These are phyloP conservation scores for Mastigias papua DNA, from an alignment of 30 jellyfish, hydroid and myxozoan species.

Conservation along the genomic window DNA sequence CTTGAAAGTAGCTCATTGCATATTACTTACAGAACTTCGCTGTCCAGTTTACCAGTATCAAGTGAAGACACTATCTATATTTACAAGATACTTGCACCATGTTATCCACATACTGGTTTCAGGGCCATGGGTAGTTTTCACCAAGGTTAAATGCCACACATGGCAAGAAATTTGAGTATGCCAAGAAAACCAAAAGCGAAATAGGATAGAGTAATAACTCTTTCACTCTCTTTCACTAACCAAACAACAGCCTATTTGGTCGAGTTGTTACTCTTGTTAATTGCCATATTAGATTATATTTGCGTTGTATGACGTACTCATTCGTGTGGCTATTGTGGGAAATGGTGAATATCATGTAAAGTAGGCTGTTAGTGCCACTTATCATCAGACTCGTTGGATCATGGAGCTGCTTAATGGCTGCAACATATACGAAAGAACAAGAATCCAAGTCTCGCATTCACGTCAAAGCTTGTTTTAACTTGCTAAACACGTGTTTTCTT, in stretches of 20 bases:
- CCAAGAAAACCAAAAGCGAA: slow-evolving; percentile 7
- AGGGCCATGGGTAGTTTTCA: background rate
- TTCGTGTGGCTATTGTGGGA: background rate
- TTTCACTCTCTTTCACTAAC: background rate
- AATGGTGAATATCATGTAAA: background rate
- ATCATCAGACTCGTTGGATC: background rate
- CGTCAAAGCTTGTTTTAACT: too few species aligned
- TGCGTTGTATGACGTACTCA: background rate
- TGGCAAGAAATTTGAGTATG: background rate
- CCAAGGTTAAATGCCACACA: slow-evolving; percentile 23
- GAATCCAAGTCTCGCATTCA: too few species aligned
- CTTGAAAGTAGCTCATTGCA: too few species aligned
- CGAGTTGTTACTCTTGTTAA: background rate
- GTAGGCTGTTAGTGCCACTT: background rate
- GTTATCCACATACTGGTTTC: background rate
- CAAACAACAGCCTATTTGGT: slow-evolving; percentile 24
- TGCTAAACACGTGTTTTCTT: too few species aligned
- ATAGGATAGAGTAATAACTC: slow-evolving; percentile 23
- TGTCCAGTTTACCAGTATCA: too few species aligned
- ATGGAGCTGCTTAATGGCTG: too few species aligned
- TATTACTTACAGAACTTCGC: too few species aligned
- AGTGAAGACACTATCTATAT: too few species aligned
- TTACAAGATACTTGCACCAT: background rate
- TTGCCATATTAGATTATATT: background rate
- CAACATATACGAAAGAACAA: too few species aligned